Evolutionary conservation across 2,797 vertebrate genomes (phyloP), one percentile per base, ranked within the genome.

Genomic region (Chelmon rostratus): DNA sequence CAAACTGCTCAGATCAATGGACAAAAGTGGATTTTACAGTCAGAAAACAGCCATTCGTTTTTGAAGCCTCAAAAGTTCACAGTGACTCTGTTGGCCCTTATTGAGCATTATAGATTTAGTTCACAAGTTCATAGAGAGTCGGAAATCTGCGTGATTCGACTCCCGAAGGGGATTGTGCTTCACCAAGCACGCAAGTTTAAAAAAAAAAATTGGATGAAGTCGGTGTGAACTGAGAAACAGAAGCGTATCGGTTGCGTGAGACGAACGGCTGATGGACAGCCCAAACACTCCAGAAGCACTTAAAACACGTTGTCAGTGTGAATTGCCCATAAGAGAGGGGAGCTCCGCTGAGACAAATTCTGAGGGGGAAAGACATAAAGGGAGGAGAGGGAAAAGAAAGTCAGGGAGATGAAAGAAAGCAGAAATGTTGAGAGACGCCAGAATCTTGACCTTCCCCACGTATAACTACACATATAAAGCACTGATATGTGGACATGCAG

Each of bases 271-370:
- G 79, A 79, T 38, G 11, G 80, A 73, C 74, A 64, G 59, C 42
- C 37, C 33, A 21, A 76, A 62, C 63, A 33, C 61, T 84, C 86
- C 71, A 86, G 74, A 72, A 87, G 65, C 72, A 82, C 76, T 84
- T 80, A 61, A 72, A 72, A 78, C 28, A 84, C 59, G 54, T 61
- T 65, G 64, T 79, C 66, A 71, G 40, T 19, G 42, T 35, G 57
- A 78, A 71, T 53, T 53, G 52, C 54, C 42, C 65, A 49, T 57
- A 46, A 66, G 52, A 64, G 72, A 69, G 28, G 18, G 63, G 28
- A 40, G 66, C 44, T 77, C 53, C 19, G 12, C 57, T 49, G 44
- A 83, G 46, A 68, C 42, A 44, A 71, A 68, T 68, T 71, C 15
- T 47, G 31, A 40, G 21, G 46, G 46, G 28, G 38, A 53, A 66